Evolutionary conservation across 1,140 invertebrate genomes (phyloP).

Genomic region (Doryteuthis pealeii): DNA sequence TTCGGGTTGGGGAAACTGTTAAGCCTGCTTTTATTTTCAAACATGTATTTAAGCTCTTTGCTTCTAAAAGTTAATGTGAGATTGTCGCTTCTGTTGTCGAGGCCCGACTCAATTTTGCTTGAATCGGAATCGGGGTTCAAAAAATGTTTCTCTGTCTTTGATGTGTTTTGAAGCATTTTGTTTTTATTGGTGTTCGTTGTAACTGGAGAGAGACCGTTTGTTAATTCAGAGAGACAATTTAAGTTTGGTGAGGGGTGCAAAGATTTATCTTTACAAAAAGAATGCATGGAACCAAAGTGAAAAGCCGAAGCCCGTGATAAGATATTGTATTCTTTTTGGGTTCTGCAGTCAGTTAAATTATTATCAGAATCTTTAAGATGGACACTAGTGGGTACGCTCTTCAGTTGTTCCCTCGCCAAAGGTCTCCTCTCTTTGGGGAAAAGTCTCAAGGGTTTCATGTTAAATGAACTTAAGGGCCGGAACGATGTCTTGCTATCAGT

Average conservation of each 20-base stretch:
- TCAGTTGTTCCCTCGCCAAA: not conserved
- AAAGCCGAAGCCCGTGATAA: not conserved
- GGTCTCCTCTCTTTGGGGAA: not conserved
- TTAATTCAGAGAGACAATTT: not conserved
- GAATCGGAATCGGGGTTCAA: not conserved
- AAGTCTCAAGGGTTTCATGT: not conserved
- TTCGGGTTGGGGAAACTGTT: not conserved
- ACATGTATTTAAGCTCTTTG: constrained; percentile 3
- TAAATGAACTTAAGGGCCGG: not conserved
- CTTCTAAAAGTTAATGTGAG: not conserved
- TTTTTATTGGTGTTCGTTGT: not conserved
- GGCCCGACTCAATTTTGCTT: not conserved
- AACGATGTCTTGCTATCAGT: not conserved
- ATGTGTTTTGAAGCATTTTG: not conserved
- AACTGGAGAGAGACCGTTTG: not conserved
- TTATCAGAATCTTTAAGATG: not conserved
- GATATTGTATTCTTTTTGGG: not conserved
- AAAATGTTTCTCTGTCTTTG: not conserved
- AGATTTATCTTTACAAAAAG: not conserved
- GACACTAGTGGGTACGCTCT: not conserved
- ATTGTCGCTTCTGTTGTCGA: not conserved
- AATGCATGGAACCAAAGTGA: not conserved
- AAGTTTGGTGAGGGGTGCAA: not conserved
- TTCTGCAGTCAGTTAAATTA: not conserved
- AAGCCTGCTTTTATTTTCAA: not conserved